Evolutionary conservation across 1,140 invertebrate genomes (phyloP), one percentile per base, ranked within the genome.

Genomic region (Heliconius melpomene): DNA sequence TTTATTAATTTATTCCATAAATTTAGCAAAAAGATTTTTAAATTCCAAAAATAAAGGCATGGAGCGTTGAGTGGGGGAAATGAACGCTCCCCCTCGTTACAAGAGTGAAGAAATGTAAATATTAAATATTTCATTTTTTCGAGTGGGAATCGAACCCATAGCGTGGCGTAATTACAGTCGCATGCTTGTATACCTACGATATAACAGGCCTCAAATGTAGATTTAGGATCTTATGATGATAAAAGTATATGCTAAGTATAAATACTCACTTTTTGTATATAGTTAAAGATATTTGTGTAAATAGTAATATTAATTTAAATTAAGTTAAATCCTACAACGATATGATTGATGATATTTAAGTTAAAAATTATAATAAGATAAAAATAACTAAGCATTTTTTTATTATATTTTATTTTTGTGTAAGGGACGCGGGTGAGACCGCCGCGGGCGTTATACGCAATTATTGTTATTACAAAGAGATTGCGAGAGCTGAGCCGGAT

Each of bases 381-480:
- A 57, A 57, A n/a, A 57, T 8, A 57, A 57, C 0, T n/a, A 23
- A 57, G 7, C 18, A 52, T 7, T 52, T 46, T 46, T 46, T 46
- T 84, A 87, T 87, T 85, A 83, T 88, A 84, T 88, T 88, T 88
- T 88, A 86, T 87, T 89, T 89, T 86, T 86, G 87, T 84, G 86
- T 79, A 77, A 86, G 80, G 79, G 79, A 11, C 77, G 84, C 79
- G 84, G 81, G 87, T 74, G 86, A 83, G 82, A 82, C 79, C 74
- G 88, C 92, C 90, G 87, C 88, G 86, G 85, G 92, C 89, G 86
- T 81, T 88, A 87, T 91, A 89, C 88, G 89, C 93, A 94, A 94
- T 93, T 93, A 92, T 93, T 94, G 89, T 93, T 94, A 93, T 94
- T 94, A 93, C 93, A 93, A 93, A 93, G 93, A 94, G 91, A 91